These are phyloP conservation scores for Dermatemys mawii DNA, from an alignment of 2,113 vertebrate species.

Conservation along the genomic window DNA sequence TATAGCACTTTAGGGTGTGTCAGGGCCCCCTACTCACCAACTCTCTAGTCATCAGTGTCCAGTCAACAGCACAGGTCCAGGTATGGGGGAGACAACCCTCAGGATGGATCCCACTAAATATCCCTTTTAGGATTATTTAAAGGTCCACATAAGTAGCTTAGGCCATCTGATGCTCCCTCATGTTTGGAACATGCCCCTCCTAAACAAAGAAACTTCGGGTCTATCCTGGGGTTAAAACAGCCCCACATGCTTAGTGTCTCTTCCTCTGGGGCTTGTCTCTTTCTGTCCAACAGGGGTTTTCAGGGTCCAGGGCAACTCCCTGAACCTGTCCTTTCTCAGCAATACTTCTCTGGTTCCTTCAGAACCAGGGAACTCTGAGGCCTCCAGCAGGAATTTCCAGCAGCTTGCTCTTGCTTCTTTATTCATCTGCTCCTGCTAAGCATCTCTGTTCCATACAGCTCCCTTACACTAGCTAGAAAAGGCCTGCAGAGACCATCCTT, in stretches of 20 bases:
- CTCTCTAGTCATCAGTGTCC: not conserved
- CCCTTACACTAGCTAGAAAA: not conserved
- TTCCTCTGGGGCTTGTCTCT: not conserved
- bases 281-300: not conserved
- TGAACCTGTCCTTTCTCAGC: too few species aligned
- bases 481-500: not conserved
- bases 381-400: not conserved
- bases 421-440: not conserved
- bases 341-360: too few species aligned
- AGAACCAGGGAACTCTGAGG: not conserved
- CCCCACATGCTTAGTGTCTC: not conserved
- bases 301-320: not conserved
- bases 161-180: too few species aligned
- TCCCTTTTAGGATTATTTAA: not conserved
- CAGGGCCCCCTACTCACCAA: not conserved
- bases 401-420: not conserved
- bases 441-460: not conserved
- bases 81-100: not conserved
- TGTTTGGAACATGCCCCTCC: not conserved
- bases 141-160: too few species aligned
- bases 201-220: not conserved
- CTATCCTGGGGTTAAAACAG: not conserved
- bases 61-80: too few species aligned
- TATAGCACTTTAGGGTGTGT: not conserved
- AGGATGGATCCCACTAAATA: not conserved